A percentile compares a stretch with the other conserved stretches of the same genome.
These are phyloP conservation scores for Chromoteleia sp. DNA, from an alignment of 2,888 invertebrate genomes.

Conservation along the genomic window DNA sequence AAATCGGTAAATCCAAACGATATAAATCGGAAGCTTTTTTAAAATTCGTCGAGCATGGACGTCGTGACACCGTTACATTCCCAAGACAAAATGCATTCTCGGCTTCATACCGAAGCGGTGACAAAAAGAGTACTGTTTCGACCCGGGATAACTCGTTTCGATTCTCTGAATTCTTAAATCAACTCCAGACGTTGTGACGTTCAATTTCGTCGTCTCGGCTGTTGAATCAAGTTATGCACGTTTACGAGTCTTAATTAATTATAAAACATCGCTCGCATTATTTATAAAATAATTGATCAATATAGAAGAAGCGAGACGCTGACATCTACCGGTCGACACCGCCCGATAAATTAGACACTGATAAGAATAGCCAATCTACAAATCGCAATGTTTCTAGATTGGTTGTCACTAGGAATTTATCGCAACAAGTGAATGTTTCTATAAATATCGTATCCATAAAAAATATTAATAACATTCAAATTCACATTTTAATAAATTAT, in stretches of 20 bases:
- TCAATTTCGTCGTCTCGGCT: not conserved
- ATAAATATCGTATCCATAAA: too few relatives aligned
- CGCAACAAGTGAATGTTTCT: too few relatives aligned
- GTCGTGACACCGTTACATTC: conserved; percentile 31
- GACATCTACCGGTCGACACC: conserved; percentile 57
- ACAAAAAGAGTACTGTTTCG: conserved; percentile 19
- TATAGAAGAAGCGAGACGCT: conserved; percentile 58
- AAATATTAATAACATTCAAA: too few relatives aligned
- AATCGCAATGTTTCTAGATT: too few relatives aligned
- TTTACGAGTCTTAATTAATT: conserved; percentile 31
- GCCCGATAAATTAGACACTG: conserved; percentile 5
- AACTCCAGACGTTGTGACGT: too few relatives aligned
- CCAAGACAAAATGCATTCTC: conserved; percentile 21
- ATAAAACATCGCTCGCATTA: conserved; percentile 51
- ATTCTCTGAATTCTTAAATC: too few relatives aligned
- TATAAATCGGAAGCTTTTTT: conserved; percentile 14
- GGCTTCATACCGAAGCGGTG: conserved; percentile 37
- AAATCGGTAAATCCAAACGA: conserved; percentile 8
- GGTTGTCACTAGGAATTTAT: too few relatives aligned
- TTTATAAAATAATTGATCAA: conserved; percentile 68
- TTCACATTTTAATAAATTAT: too few relatives aligned
- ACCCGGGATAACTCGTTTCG: not conserved
- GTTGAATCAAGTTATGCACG: conserved; percentile 3
- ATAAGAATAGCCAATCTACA: too few relatives aligned
- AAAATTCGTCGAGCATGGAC: not conserved